Base-by-base conservation (phyloP, 2,888 invertebrate genomes). In the Leptinotarsa tumamoca region DNA sequence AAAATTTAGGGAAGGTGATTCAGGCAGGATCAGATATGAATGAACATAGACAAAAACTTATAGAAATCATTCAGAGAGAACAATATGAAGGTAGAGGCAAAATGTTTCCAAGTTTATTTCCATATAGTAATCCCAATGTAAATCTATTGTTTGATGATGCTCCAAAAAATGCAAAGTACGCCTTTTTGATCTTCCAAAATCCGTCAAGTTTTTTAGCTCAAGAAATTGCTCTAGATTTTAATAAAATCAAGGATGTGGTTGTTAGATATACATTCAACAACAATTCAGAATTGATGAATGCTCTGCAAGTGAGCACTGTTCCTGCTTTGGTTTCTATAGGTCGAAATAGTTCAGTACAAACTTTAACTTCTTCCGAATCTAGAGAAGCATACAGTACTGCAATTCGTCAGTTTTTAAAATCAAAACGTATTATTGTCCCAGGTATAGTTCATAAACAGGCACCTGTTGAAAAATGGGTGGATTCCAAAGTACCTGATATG, bases 181-280 rank as follows among this genome's bases (percentile, higher is more conserved):
- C 92, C 58, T 91, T 95, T 82, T 86, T 95, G 17, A 89, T 95
- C 43, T 91, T 94, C 84, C 95, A 95, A 87, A 88, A 90, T 74
- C 89, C 88, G 13, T 91, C 92, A 79, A 92, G 93, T 0, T 91
- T 90, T 68, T 80, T 88, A 50, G 95, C 94, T 1, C 89, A 92
- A 61, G 92, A 94, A 89, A 89, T 95, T 49, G 91, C 92, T 49
- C 87, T 96, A 66, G 93, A 95, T 86, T 89, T 94, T 63, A 90
- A 91, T 82, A 90, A 90, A 67, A 90, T 92, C 78, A 89, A 90
- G 67, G 87, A 90, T 77, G 86, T 94, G 15, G 88, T 87, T 75
- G 90, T 95, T 17, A 91, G 92, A 78, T 91, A 93, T 78, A 90
- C 93, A 1, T 87, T 85, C 18, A 77, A 70, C 69, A 84, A 91